Evolutionary conservation across 1,140 invertebrate genomes (phyloP).

Genomic region (Periplaneta americana): DNA sequence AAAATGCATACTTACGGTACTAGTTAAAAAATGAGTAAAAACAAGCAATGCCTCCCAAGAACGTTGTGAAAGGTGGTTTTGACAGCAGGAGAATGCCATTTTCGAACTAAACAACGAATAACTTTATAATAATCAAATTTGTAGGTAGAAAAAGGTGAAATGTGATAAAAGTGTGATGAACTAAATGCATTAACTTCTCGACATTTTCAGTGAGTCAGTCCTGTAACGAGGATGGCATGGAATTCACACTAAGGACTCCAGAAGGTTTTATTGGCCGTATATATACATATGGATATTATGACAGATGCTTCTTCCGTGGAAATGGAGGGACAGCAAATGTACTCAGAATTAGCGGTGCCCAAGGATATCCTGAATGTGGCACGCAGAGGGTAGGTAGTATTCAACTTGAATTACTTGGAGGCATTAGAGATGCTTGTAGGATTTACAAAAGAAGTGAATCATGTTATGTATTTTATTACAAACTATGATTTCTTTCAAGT

Average conservation of each 20-base stretch:
- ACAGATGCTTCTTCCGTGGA: conserved; percentile 84
- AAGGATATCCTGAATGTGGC: conserved; percentile 87
- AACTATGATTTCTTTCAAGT: too few relatives aligned
- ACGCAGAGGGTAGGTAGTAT: conserved; percentile 65
- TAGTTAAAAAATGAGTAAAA: too few relatives aligned
- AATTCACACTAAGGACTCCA: conserved; percentile 80
- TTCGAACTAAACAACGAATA: too few relatives aligned
- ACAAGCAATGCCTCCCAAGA: too few relatives aligned
- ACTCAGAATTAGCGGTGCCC: conserved; percentile 76
- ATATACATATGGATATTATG: conserved; percentile 88
- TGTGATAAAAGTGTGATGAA: too few relatives aligned
- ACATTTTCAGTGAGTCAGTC: conserved; percentile 71
- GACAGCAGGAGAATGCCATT: too few relatives aligned
- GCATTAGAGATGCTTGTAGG: background rate
- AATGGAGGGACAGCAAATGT: conserved; percentile 80
- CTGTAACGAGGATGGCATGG: conserved; percentile 90
- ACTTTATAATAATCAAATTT: too few relatives aligned
- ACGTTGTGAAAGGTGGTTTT: too few relatives aligned
- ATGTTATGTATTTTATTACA: background rate
- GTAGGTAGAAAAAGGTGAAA: too few relatives aligned
- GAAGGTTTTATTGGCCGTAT: conserved; percentile 86
- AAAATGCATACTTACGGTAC: too few relatives aligned
- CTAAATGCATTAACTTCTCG: background rate
- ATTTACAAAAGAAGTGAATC: background rate
- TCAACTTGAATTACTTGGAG: too few relatives aligned